Evolutionary conservation across 2,797 vertebrate species (phyloP), one percentile per base, ranked within the genome.

Genomic region (Tauraco hartlaubi): DNA sequence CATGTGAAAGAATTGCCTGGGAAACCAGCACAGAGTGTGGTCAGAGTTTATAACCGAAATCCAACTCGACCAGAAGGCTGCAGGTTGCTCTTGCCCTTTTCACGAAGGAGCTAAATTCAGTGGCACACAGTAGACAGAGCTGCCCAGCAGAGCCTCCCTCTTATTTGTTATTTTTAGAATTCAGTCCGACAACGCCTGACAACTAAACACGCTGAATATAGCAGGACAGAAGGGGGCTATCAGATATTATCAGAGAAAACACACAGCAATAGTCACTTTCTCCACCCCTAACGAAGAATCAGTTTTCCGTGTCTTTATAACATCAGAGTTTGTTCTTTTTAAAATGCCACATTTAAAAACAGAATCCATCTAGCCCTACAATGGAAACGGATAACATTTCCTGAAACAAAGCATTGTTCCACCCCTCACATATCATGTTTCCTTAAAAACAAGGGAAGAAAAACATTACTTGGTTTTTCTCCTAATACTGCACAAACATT

Each of bases 121-220:
- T 96, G 95, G 97, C 95, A 97, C 96, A 95, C 87, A 96, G 90
- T 29, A 89, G 93, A 96, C 95, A 92, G 88, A 94, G 93, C 90
- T 96, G 94, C 90, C 93, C 94, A 95, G 88, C 88, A 90, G 48
- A 97, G 92, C 95, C 97, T 97, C 97, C 97, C 94, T 92, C 96
- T 94, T 98, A 96, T 97, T 98, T 98, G 97, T 98, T 98, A 98
- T 98, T 98, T 98, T 98, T 98, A 98, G 98, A 94, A 97, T 97
- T 97, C 95, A 96, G 96, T 97, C 94, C 28, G 97, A 98, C 98
- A 98, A 98, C 97, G 97, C 98, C 98, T 97, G 97, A 98, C 98
- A 97, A 98, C 97, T 96, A 97, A 98, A 97, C 96, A 97, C 72
- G 96, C 97, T 96, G 96, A 97, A 97, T 98, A 98, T 98, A 98